Evolutionary conservation across 2,113 vertebrate species (phyloP).

Genomic region (Laticauda colubrina): DNA sequence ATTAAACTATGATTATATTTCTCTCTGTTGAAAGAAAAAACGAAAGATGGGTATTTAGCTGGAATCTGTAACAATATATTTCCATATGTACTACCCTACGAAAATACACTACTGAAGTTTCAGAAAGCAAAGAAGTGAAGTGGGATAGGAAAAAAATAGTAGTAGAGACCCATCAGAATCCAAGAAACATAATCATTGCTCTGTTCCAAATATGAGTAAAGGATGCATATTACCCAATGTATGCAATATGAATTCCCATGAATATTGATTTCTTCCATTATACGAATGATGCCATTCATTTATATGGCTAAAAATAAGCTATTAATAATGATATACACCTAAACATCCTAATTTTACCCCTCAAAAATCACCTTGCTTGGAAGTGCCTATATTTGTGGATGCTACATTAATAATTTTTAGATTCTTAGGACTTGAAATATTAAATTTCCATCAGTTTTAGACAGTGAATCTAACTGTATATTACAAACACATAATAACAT

Average conservation of each 20-base stretch:
- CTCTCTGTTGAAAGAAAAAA: not conserved
- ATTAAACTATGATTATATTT: not conserved
- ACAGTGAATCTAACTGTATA: not conserved
- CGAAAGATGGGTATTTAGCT: not conserved
- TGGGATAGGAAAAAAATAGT: not conserved
- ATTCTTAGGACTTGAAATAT: not conserved
- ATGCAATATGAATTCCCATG: not conserved
- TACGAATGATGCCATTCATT: not conserved
- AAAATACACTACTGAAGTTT: not conserved
- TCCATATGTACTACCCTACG: not conserved
- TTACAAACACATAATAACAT: not conserved
- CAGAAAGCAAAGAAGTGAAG: not conserved
- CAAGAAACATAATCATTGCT: not conserved
- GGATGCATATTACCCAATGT: not conserved
- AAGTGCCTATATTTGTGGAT: not conserved
- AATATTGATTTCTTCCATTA: not conserved
- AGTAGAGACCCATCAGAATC: not conserved
- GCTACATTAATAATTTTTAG: not conserved
- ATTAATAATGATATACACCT: not conserved
- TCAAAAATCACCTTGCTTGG: not conserved
- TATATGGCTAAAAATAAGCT: not conserved
- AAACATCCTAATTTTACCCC: not conserved
- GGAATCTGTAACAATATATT: not conserved
- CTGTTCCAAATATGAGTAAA: not conserved
- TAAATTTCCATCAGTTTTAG: not conserved